Evolutionary conservation across 2,888 invertebrate species (phyloP), one percentile per base, ranked within the genome.

Genomic region (Dioctria rufipes): DNA sequence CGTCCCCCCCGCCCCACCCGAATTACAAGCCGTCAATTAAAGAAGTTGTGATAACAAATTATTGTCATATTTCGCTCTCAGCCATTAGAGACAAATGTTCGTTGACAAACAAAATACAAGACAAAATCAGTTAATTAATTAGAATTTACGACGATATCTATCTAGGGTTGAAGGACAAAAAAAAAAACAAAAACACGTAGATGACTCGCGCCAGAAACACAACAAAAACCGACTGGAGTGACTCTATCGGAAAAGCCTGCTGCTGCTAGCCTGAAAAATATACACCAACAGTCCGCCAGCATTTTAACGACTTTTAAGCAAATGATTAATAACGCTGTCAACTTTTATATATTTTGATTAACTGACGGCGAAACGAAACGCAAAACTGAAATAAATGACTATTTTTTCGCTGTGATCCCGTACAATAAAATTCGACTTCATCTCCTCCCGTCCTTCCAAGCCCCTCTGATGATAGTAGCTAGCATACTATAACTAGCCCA

Each of bases 261-360:
- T 25, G 25, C 25, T 25, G 25, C 25, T 25, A 25, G 25, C 25
- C 25, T 25, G 25, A 25, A 25, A 63, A 39, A 73, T 8, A 25
- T 54, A 13, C 77, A 39, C 61, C 63, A 63, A 46, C 77, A 77
- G 77, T 77, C 77, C 63, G 63, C 63, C 37, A 77, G 63, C 63
- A 77, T 11, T 81, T 81, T 81, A 81, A 81, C 80, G 78, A 81
- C 78, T 81, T 81, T 81, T 71, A 78, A 80, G 78, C 78, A 80
- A 82, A 81, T 82, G 82, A 82, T 82, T 82, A 82, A 82, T 82
- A 77, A 69, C 75, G 71, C 81, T 82, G 82, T 82, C 82, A 82
- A 67, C 80, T 81, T 82, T 81, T 82, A 81, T 82, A 66, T 81
- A 82, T 78, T 82, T 82, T 82, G 82, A 82, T 82, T 82, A 82